Percentiles rank a stretch among this genome's conserved stretches.
phyloP scores from a whole-genome alignment of 92 coral and sea anemone species.

The Pocillopora grandis region DNA sequence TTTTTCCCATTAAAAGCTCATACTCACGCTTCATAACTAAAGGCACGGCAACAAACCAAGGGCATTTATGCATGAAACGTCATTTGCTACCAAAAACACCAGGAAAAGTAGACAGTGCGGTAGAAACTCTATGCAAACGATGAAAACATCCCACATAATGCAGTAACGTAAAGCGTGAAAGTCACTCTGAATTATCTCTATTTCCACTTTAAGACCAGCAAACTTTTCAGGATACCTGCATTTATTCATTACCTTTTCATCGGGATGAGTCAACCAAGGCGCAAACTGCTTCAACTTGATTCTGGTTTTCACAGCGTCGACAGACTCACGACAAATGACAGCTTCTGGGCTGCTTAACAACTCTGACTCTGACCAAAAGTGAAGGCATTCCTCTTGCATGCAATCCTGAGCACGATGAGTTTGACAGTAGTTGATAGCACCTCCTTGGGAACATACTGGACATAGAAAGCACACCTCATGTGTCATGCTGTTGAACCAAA shows the following conservation, averaged over 20 bases:
- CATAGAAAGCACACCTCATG: slow-evolving; percentile 36
- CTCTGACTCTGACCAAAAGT: slow-evolving; percentile 37
- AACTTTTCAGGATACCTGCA: background rate
- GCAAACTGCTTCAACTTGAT: slow-evolving; percentile 11
- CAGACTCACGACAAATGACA: slow-evolving; percentile 10
- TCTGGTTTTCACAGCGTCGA: slow-evolving; percentile 13
- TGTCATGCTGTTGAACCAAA: slow-evolving; percentile 32
- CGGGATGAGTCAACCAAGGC: slow-evolving; percentile 21
- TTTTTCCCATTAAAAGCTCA: too few relatives aligned
- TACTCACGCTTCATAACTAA: too few relatives aligned
- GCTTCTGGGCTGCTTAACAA: background rate
- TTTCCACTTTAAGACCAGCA: background rate
- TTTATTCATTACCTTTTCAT: background rate
- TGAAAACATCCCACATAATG: too few relatives aligned
- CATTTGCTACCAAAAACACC: too few relatives aligned
- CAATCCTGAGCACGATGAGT: slow-evolving; percentile 20
- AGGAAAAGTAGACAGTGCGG: too few relatives aligned
- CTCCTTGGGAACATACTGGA: slow-evolving; percentile 44
- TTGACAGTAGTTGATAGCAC: slow-evolving; percentile 13
- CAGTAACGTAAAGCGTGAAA: too few relatives aligned
- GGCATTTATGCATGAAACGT: too few relatives aligned
- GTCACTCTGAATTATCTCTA: background rate
- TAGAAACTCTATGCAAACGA: too few relatives aligned
- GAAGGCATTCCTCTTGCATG: slow-evolving; percentile 33
- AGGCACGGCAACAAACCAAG: too few relatives aligned